Conservation (phyloP, 2,113 vertebrate species). For the Pungitius pungitius region DNA sequence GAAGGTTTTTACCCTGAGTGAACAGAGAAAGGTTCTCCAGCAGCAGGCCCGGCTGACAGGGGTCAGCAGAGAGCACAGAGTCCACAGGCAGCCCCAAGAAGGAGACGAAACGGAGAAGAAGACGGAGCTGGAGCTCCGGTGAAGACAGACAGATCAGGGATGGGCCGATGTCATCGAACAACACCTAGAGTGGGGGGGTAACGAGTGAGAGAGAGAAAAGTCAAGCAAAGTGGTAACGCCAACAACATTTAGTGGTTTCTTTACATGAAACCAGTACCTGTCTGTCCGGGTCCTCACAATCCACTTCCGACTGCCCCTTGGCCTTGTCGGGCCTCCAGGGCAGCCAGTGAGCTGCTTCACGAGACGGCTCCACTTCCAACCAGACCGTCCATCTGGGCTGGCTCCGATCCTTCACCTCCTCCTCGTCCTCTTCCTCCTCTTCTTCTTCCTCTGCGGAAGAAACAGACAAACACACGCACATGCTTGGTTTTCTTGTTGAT, state of each 20-base stretch:
- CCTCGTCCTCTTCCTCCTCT: conserved; percentile 86
- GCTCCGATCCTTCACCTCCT: conserved; percentile 89
- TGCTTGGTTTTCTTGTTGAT: not conserved
- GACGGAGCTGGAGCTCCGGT: conserved; percentile 78
- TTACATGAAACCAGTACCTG: conserved; percentile 79
- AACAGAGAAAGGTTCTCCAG: conserved; percentile 88
- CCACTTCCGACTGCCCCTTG: conserved; percentile 90
- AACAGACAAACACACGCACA: not conserved
- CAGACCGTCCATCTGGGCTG: conserved; percentile 87
- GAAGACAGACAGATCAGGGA: conserved; percentile 87
- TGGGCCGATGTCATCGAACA: conserved; percentile 93
- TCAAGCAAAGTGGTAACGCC: conserved; percentile 4
- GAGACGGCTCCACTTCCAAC: conserved; percentile 87
- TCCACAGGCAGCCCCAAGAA: conserved; percentile 89
- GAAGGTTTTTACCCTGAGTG: conserved; percentile 65
- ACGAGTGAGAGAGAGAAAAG: not conserved
- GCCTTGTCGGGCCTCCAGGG: conserved; percentile 94
- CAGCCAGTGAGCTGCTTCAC: conserved; percentile 89
- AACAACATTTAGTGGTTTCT: not conserved
- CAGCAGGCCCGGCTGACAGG: conserved; percentile 79
- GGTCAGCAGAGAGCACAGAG: conserved; percentile 58
- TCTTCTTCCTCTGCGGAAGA: conserved; percentile 82
- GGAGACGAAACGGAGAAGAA: conserved; percentile 87
- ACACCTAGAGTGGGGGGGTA: conserved; percentile 78
- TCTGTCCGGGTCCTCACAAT: conserved; percentile 97